phyloP scores from a whole-genome alignment of 2,888 invertebrate species.

The Agrochola litura region DNA sequence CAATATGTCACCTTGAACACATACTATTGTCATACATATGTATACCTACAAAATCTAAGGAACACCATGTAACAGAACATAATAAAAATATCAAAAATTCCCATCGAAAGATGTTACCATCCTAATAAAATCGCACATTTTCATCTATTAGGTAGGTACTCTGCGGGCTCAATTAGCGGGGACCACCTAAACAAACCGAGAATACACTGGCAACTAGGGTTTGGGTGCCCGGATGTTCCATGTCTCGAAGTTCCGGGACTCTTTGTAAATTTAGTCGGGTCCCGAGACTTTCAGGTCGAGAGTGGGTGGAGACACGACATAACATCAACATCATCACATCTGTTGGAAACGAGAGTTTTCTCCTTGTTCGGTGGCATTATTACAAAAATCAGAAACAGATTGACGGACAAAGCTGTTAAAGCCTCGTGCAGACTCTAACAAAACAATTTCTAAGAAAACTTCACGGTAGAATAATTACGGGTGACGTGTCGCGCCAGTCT shows the following conservation, averaged over 20 bases:
- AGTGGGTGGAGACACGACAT: background rate
- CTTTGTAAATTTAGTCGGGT: background rate
- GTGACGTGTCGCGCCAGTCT: too few relatives aligned
- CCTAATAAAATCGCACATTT: slow-evolving; percentile 17
- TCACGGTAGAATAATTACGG: too few relatives aligned
- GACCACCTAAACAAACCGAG: slow-evolving; percentile 51
- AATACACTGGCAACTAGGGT: slow-evolving; percentile 20
- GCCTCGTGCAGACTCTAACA: too few relatives aligned
- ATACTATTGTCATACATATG: too few relatives aligned
- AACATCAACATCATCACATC: too few relatives aligned
- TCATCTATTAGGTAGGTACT: slow-evolving; percentile 14
- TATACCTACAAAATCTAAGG: too few relatives aligned
- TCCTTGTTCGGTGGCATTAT: too few relatives aligned
- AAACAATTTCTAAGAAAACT: too few relatives aligned
- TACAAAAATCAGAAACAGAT: too few relatives aligned
- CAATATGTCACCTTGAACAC: too few relatives aligned
- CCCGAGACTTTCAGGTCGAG: background rate
- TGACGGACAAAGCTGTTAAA: too few relatives aligned
- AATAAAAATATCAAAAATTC: background rate
- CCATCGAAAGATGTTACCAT: background rate
- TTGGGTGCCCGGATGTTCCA: too few relatives aligned
- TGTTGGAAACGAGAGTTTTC: background rate
- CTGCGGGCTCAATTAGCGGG: slow-evolving; percentile 39
- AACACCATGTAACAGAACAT: background rate
- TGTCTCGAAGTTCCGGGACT: background rate